Conservation (phyloP, 2,888 invertebrate genomes). For the Aporophyla nigra region DNA sequence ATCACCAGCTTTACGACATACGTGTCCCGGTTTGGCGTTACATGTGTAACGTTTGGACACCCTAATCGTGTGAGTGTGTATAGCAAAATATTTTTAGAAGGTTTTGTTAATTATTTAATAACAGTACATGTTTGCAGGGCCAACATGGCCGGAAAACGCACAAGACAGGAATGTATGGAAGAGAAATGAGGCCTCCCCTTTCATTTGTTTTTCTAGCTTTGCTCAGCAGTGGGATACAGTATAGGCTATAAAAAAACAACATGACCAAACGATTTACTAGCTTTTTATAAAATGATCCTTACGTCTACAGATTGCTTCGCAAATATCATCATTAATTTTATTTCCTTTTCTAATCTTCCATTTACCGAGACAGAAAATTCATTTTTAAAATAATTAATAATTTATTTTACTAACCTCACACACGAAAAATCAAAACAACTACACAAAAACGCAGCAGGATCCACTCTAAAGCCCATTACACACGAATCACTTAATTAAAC, state of each 20-base stretch:
- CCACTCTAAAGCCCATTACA: conserved; percentile 81
- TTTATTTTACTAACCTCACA: not conserved
- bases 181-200: too few relatives aligned
- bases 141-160: too few relatives aligned
- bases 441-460: conserved; percentile 78
- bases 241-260: too few relatives aligned
- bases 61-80: conserved; percentile 52
- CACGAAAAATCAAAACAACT: conserved; percentile 44
- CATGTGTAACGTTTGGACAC: conserved; percentile 64
- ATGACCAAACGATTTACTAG: too few relatives aligned
- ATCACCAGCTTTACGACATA: conserved; percentile 85
- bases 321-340: not conserved
- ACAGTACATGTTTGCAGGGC: not conserved
- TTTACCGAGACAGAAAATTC: not conserved
- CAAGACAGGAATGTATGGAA: too few relatives aligned
- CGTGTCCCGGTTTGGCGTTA: conserved; percentile 76
- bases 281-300: not conserved
- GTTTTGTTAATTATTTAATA: not conserved
- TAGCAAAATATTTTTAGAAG: conserved; percentile 14
- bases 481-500: conserved; percentile 81
- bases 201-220: too few relatives aligned
- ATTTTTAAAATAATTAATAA: not conserved
- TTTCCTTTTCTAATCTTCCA: not conserved
- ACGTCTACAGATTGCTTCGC: not conserved
- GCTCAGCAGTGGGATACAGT: too few relatives aligned